Percentiles rank a stretch among this genome's conserved stretches.
phyloP scores from a whole-genome alignment of 2,113 vertebrate species.

The Orycteropus afer region DNA sequence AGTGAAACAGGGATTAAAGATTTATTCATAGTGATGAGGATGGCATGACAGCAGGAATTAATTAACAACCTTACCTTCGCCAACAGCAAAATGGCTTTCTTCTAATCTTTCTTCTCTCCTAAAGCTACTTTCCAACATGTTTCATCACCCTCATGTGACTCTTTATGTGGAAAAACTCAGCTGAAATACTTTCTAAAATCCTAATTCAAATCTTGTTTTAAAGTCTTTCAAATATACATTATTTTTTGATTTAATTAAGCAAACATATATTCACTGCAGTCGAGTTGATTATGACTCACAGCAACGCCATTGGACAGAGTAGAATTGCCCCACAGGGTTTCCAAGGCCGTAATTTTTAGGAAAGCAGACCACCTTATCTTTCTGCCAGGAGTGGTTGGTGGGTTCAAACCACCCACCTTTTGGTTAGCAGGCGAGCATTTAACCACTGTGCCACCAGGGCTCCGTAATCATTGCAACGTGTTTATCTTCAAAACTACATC shows the following conservation, averaged over 20 bases:
- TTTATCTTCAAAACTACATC: constrained; percentile 13
- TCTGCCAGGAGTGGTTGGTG: no score
- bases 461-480: no score
- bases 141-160: neutral
- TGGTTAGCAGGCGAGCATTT: neutral
- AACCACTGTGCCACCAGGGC: no score
- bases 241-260: neutral
- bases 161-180: neutral
- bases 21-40: neutral
- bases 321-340: no score
- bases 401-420: no score
- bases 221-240: neutral
- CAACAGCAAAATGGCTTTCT: neutral
- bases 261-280: neutral
- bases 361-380: no score
- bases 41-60: neutral
- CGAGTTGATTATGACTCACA: no score
- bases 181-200: neutral
- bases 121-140: neutral
- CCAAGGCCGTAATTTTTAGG: no score
- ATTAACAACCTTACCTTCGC: neutral
- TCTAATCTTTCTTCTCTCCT: neutral
- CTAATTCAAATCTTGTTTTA: constrained; percentile 26
- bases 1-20: neutral
- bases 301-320: no score